A percentile compares a stretch with the other conserved stretches of the same genome.
Conservation (phyloP, 2,888 invertebrate species). For the Dryococelus australis region DNA sequence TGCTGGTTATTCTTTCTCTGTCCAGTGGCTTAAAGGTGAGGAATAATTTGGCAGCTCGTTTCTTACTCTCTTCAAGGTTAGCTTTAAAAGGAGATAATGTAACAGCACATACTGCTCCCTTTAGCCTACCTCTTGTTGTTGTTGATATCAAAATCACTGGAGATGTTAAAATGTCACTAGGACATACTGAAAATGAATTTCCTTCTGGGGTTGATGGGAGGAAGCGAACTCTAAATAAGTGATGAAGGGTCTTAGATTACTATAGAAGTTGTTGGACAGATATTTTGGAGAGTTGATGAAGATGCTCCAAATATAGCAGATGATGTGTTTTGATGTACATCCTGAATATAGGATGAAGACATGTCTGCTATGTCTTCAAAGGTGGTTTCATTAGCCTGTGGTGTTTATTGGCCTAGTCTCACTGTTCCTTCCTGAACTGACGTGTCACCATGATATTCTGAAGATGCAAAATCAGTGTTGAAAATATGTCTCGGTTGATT, state of each 20-base stretch:
- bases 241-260: not conserved
- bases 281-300: not conserved
- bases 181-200: not conserved
- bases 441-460: not conserved
- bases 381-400: not conserved
- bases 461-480: not conserved
- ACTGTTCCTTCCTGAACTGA: not conserved
- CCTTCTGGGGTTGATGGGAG: not conserved
- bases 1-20: too few species aligned
- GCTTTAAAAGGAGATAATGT: conserved; percentile 17
- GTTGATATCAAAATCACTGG: not conserved
- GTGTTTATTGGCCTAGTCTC: too few species aligned
- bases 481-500: not conserved
- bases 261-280: not conserved
- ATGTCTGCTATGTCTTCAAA: not conserved
- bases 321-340: too few species aligned
- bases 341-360: not conserved
- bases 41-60: not conserved
- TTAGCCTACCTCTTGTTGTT: not conserved
- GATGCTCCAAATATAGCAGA: too few species aligned
- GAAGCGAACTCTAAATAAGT: not conserved
- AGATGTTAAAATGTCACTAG: not conserved
- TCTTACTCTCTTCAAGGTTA: not conserved
- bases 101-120: not conserved
- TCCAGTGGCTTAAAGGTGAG: too few species aligned